Conservation (phyloP, 2,797 vertebrate genomes). For the Aplochiton taeniatus region DNA sequence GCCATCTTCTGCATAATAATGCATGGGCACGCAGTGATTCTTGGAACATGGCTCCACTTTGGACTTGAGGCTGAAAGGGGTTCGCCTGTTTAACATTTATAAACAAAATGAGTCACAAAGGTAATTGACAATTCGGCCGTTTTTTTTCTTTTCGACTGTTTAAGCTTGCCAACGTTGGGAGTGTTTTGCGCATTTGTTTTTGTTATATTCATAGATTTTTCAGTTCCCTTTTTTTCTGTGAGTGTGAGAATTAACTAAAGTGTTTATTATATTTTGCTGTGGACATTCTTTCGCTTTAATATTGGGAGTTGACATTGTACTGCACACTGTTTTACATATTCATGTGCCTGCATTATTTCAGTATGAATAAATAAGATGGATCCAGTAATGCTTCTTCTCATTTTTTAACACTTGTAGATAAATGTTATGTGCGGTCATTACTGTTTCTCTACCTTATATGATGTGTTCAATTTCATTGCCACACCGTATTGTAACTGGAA, state of each 20-base stretch:
- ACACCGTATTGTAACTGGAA: too few species aligned
- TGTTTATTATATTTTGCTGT: constrained; percentile 55
- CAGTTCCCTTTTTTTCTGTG: constrained; percentile 41
- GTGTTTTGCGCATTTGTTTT: not conserved
- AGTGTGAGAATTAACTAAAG: constrained; percentile 34
- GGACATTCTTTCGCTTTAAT: constrained; percentile 47
- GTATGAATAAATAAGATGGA: constrained; percentile 63
- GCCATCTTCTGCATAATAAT: constrained; percentile 20
- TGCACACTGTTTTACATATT: constrained; percentile 58
- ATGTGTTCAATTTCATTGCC: not conserved
- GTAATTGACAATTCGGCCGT: constrained; percentile 31
- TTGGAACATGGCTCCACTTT: constrained; percentile 41
- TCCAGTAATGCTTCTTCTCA: not conserved
- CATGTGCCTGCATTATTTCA: constrained; percentile 70
- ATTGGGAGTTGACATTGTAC: constrained; percentile 61
- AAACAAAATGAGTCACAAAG: constrained; percentile 31
- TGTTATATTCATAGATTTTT: constrained; percentile 1
- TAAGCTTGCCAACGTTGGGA: not conserved
- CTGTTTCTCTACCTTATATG: not conserved
- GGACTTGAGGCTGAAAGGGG: constrained; percentile 27
- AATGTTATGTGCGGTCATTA: not conserved
- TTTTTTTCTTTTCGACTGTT: constrained; percentile 12
- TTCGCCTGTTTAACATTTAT: constrained; percentile 46
- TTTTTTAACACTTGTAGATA: constrained; percentile 7
- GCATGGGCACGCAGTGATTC: constrained; percentile 25